Evolutionary conservation across 1,140 invertebrate genomes (phyloP).

Genomic region (Drosophila pandora): DNA sequence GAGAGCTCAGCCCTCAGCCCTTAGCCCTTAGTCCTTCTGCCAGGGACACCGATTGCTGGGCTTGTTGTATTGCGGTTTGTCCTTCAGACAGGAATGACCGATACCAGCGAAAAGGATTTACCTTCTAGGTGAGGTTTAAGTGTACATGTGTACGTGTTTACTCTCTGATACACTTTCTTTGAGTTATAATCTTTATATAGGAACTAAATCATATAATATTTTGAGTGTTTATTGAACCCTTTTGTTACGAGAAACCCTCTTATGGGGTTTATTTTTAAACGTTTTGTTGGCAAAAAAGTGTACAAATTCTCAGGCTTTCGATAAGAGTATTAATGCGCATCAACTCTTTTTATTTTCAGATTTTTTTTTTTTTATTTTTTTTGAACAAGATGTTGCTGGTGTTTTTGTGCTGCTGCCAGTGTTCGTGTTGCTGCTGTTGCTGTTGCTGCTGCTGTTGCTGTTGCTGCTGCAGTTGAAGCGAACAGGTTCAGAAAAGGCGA

Average conservation of each 20-base stretch:
- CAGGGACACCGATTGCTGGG: too few relatives aligned
- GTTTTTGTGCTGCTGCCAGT: constrained; percentile 14
- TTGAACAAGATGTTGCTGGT: constrained; percentile 75
- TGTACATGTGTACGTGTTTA: neutral
- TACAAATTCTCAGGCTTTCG: constrained; percentile 34
- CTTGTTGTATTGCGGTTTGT: constrained; percentile 66
- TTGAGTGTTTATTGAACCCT: neutral
- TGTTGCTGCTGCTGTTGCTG: constrained; percentile 26
- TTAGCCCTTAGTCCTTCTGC: neutral
- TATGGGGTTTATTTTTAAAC: neutral
- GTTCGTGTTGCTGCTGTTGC: constrained; percentile 22
- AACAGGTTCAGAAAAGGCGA: constrained; percentile 67
- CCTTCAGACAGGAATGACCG: constrained; percentile 76
- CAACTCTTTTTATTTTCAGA: constrained; percentile 42
- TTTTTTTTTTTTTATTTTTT: constrained; percentile 58
- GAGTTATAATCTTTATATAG: too few relatives aligned
- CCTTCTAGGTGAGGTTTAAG: constrained; percentile 3
- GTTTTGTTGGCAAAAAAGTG: constrained; percentile 17
- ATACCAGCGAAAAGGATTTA: constrained; percentile 61
- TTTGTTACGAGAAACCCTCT: neutral
- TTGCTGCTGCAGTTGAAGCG: constrained; percentile 64
- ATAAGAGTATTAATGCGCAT: constrained; percentile 14
- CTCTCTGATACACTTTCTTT: constrained; percentile 1
- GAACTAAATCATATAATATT: neutral
- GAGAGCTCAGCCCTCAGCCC: constrained; percentile 19